Conservation (phyloP, 2,113 vertebrate species). For the Hystrix cristata region DNA sequence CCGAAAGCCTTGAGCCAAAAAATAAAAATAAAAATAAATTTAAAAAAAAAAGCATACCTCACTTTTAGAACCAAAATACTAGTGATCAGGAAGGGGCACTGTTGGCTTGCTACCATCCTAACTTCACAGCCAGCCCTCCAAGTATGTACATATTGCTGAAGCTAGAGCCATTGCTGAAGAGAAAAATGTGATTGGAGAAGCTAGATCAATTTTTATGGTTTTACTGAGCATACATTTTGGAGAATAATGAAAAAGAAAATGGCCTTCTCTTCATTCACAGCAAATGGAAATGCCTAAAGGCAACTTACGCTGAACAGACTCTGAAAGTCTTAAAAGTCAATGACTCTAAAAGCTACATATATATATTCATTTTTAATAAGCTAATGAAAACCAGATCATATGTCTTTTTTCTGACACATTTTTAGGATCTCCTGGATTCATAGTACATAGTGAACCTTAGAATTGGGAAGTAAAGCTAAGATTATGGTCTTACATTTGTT, state of each 20-base stretch:
- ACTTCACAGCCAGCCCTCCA: neutral
- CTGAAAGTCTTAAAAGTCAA: slow-evolving; percentile 58
- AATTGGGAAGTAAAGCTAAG: slow-evolving; percentile 37
- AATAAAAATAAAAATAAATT: neutral
- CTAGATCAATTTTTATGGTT: neutral
- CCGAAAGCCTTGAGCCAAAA: neutral
- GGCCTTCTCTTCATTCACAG: slow-evolving; percentile 51
- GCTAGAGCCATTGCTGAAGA: neutral
- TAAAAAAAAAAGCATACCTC: neutral
- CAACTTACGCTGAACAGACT: slow-evolving; percentile 63
- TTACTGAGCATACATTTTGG: neutral
- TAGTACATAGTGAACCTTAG: neutral
- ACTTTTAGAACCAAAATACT: neutral
- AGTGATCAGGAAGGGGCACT: neutral
- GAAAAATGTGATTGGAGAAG: slow-evolving; percentile 36
- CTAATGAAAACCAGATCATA: slow-evolving; percentile 55
- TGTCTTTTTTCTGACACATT: slow-evolving; percentile 60
- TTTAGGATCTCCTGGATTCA: slow-evolving; percentile 51
- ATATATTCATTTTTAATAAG: slow-evolving; percentile 65
- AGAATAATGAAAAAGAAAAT: slow-evolving; percentile 55
- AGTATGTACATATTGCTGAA: neutral
- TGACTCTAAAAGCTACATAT: slow-evolving; percentile 52
- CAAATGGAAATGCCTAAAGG: slow-evolving; percentile 60
- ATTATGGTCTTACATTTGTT: slow-evolving; percentile 39
- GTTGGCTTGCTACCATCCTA: neutral